Evolutionary conservation across 2,113 vertebrate genomes (phyloP).

Genomic region (Scatophagus argus): DNA sequence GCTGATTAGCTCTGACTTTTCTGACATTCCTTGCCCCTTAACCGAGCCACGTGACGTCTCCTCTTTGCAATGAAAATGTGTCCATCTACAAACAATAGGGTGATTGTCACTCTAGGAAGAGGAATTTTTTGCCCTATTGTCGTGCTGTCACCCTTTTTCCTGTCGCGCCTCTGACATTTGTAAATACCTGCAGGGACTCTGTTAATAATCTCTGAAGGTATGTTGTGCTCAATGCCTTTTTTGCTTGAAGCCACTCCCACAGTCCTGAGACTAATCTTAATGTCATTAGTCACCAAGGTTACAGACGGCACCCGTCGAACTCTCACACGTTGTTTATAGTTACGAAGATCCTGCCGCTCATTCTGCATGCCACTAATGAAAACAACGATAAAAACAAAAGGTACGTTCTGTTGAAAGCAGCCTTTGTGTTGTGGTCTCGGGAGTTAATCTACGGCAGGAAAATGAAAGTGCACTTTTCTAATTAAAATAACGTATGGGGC

Average conservation of each 20-base stretch:
- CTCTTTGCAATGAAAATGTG: constrained; percentile 63
- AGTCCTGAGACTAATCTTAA: constrained; percentile 60
- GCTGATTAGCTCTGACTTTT: constrained; percentile 38
- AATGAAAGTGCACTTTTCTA: background rate
- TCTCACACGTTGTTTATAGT: constrained; percentile 46
- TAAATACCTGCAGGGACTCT: constrained; percentile 74
- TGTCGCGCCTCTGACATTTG: constrained; percentile 67
- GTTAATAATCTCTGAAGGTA: constrained; percentile 79
- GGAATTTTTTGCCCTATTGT: constrained; percentile 70
- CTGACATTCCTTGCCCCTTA: constrained; percentile 63
- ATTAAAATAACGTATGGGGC: background rate
- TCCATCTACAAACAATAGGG: constrained; percentile 36
- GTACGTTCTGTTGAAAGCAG: background rate
- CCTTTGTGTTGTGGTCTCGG: background rate
- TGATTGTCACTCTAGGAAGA: constrained; percentile 47
- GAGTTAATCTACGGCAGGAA: background rate
- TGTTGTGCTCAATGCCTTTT: constrained; percentile 54
- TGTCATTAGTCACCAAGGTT: constrained; percentile 66
- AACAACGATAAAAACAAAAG: constrained; percentile 1
- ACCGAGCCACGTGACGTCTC: constrained; percentile 63
- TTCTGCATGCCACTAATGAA: constrained; percentile 36
- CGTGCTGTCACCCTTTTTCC: constrained; percentile 67
- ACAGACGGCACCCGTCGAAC: constrained; percentile 39
- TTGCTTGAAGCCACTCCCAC: constrained; percentile 62
- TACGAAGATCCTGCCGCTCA: constrained; percentile 20